Conservation (phyloP, 2,888 invertebrate species). For the Hydriomena furcata region DNA sequence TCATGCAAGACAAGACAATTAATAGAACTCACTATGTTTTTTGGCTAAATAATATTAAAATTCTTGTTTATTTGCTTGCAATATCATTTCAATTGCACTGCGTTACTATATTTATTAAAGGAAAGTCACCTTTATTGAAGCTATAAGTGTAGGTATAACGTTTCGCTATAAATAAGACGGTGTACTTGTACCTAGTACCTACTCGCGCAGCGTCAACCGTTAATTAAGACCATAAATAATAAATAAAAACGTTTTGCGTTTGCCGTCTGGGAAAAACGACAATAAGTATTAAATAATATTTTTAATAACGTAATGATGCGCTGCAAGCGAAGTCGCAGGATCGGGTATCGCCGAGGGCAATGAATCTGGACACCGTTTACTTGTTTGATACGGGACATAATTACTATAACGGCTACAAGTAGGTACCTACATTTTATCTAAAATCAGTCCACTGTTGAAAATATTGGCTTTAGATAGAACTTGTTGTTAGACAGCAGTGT, state of each 20-base stretch:
- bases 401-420: neutral
- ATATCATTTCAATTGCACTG: neutral
- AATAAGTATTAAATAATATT: slow-evolving; percentile 49
- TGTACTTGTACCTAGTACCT: neutral
- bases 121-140: neutral
- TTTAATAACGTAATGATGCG: slow-evolving; percentile 58
- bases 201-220: slow-evolving; percentile 35
- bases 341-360: slow-evolving; percentile 16
- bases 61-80: too few relatives aligned
- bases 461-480: too few relatives aligned
- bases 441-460: too few relatives aligned
- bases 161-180: slow-evolving; percentile 21
- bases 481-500: too few relatives aligned
- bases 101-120: slow-evolving; percentile 4
- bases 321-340: slow-evolving; percentile 19
- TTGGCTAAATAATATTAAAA: neutral
- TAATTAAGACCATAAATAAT: slow-evolving; percentile 63
- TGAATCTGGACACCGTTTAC: slow-evolving; percentile 7
- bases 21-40: neutral
- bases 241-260: slow-evolving; percentile 41
- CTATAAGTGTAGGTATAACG: slow-evolving; percentile 12
- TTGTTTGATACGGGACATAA: neutral
- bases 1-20: neutral
- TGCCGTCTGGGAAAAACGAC: slow-evolving; percentile 39
- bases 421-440: too few relatives aligned